Base-by-base conservation (phyloP, 1,140 invertebrate genomes). In the Belonocnema kinseyi region DNA sequence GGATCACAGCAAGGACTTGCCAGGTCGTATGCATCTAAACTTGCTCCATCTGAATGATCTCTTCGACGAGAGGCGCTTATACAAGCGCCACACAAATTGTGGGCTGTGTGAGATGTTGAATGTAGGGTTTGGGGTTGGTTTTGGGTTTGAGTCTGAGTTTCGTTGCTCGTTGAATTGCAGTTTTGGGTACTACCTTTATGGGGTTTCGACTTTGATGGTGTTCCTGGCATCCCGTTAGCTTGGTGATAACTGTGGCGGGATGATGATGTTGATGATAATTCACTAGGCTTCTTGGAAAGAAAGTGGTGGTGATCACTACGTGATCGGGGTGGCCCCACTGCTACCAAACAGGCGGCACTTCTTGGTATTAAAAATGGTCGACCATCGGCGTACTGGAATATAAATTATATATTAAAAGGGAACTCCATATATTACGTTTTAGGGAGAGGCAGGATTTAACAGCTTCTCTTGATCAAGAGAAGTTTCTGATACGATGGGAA, bases 1-100 rank as follows among this genome's bases (percentile, higher is more conserved):
- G 95, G 95, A 87, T 96, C 95, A 87, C 96, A 97, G 83, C 96
- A 97, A 1, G 96, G 95, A 89, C 95, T 96, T 2, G 96, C 96
- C 16, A 96, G 87, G 85, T 96, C 95, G 78, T 97, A 97, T 10
- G 96, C 96, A 86, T 97, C 96, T 50, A 97, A 89, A 83, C 95
- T 96, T 14, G 94, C 94, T 75, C 93, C 95, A 76, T 96, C 96
- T 12, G 77, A 13, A 40, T 54, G 76, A 12, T 90, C 89, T 50
- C 86, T 80, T 17, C 85, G 86, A 50, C 87, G 83, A 16, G 89
- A 89, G 4, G 93, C 93, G 51, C 92, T 92, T 19, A 96, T 92
- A 76, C 96, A 97, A 4, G 96, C 95, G 77, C 95, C 94, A 87
- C 96, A 97, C 0, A 95, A 92, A 82, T 94, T 95, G 14, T 94